Evolutionary conservation across 2,797 vertebrate species (phyloP).

Genomic region (Neostethus bicornis): DNA sequence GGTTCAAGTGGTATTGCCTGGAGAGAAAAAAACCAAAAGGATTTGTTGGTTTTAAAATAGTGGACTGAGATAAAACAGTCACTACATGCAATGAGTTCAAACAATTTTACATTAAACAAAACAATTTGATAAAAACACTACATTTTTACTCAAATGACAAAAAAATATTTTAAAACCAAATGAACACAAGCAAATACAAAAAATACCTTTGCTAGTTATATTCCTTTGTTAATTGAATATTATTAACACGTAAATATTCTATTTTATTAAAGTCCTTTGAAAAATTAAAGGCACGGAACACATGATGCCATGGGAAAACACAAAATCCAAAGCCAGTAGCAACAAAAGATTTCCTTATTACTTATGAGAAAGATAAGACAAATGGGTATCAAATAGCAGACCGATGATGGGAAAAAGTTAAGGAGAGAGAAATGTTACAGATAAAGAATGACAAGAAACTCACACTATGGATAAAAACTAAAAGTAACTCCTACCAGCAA

Average conservation of each 20-base stretch:
- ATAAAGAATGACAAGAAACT: background rate
- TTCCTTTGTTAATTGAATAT: no score
- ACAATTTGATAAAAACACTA: no score
- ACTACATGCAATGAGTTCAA: background rate
- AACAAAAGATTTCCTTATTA: background rate
- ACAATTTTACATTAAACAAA: conserved; percentile 1
- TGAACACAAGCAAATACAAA: no score
- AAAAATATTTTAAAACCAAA: no score
- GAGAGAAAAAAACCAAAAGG: conserved; percentile 1
- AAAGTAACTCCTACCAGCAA: conserved; percentile 39
- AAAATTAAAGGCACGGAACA: no score
- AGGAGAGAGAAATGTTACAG: background rate
- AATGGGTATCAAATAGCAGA: conserved; percentile 1
- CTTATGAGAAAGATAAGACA: background rate
- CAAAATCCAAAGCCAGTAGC: background rate
- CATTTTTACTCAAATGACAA: no score
- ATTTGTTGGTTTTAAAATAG: conserved; percentile 13
- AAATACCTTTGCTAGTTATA: no score
- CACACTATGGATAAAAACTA: background rate
- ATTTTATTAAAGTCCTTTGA: no score
- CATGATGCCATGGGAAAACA: no score
- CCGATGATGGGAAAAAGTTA: background rate
- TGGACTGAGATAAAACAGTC: background rate
- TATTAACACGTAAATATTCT: no score
- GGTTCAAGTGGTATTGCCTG: conserved; percentile 80